Percentiles rank a stretch among this genome's conserved stretches.
Evolutionary conservation across 2,888 invertebrate genomes (phyloP).

Genomic region (Tenodera sinensis): DNA sequence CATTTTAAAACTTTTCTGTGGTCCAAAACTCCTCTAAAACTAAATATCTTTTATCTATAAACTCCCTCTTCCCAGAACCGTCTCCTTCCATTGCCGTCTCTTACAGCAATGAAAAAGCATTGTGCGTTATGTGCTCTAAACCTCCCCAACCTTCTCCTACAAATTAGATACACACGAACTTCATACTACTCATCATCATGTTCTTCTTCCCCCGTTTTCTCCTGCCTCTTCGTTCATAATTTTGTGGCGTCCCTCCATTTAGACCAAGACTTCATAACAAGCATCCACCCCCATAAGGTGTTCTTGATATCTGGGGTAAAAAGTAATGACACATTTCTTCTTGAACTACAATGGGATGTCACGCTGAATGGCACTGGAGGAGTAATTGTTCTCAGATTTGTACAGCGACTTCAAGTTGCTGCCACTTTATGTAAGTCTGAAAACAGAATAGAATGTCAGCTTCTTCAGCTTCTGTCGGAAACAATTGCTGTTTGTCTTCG

Average conservation of each 20-base stretch:
- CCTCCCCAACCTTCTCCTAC: background rate
- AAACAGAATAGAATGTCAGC: too few relatives aligned
- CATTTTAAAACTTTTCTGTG: background rate
- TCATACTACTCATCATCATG: background rate
- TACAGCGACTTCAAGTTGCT: too few relatives aligned
- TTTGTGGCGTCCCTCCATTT: background rate
- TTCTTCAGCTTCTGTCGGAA: background rate
- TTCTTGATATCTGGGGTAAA: background rate
- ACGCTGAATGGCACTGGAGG: background rate
- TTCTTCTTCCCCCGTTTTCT: background rate
- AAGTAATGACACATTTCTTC: background rate
- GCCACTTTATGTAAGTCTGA: background rate
- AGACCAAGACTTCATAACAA: background rate
- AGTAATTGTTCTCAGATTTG: background rate
- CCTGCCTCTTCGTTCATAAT: background rate
- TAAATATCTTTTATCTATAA: background rate
- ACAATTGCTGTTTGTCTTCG: too few relatives aligned
- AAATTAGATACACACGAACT: background rate
- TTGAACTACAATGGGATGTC: background rate
- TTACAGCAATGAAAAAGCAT: background rate
- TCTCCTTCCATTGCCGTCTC: background rate
- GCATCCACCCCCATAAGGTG: background rate
- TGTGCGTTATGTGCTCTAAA: background rate
- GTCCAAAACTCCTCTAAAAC: background rate
- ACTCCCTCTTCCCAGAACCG: too few relatives aligned